Evolutionary conservation across 2,113 vertebrate species (phyloP).

Genomic region (Artemisiospiza belli): DNA sequence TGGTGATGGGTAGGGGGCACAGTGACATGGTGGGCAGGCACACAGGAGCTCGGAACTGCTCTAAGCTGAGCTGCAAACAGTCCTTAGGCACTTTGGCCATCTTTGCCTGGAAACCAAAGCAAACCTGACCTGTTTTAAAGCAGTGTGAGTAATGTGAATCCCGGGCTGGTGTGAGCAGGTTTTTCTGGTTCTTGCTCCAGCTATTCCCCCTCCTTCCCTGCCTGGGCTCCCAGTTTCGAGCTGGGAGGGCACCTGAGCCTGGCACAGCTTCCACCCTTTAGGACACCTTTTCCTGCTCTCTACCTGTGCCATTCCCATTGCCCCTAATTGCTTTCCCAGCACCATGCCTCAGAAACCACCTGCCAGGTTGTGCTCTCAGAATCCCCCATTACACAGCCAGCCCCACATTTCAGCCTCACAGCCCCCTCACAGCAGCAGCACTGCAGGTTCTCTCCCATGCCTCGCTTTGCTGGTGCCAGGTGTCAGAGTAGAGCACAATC

Average conservation of each 20-base stretch:
- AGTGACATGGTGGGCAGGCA: neutral
- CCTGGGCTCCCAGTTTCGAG: neutral
- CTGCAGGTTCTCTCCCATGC: neutral
- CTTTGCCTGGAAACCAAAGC: conserved; percentile 11
- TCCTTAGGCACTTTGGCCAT: neutral
- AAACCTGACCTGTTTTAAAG: conserved; percentile 31
- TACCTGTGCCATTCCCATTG: neutral
- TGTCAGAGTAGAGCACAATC: neutral
- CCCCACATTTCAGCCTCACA: neutral
- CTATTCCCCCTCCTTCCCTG: neutral
- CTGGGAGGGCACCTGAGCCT: neutral
- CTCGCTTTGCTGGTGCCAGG: neutral
- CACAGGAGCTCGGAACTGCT: fast-evolving
- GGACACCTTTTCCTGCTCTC: neutral
- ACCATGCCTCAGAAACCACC: neutral
- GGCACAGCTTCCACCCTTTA: neutral
- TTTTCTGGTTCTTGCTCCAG: conserved; percentile 51
- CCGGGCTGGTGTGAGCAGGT: neutral
- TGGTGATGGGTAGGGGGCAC: neutral
- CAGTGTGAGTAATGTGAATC: conserved; percentile 34
- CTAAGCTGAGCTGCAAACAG: neutral
- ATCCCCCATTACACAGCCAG: neutral
- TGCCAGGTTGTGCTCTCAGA: neutral
- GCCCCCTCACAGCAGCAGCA: neutral
- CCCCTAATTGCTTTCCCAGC: neutral